A percentile compares a stretch with the other conserved stretches of the same genome.
phyloP scores from a whole-genome alignment of 2,888 invertebrate species.

The Lasioglossum lativentre region DNA sequence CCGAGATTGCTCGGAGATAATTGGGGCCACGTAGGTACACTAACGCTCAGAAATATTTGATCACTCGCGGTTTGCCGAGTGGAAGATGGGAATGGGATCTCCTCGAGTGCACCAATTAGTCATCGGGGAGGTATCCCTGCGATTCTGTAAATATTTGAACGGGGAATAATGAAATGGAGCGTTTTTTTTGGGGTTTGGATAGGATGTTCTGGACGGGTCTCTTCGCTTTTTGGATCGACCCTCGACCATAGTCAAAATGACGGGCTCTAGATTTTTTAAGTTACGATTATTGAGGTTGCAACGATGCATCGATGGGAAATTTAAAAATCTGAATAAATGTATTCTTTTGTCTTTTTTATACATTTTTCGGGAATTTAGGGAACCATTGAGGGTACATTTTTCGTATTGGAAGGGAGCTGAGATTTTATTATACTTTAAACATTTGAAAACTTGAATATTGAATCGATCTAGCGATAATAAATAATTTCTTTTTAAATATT shows the following conservation, averaged over 20 bases:
- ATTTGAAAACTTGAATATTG: no score
- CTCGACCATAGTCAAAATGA: not conserved
- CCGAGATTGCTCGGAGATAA: conserved; percentile 4
- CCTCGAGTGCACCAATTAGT: not conserved
- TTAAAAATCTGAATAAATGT: no score
- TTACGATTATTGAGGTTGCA: not conserved
- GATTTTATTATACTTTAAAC: no score
- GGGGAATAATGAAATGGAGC: not conserved
- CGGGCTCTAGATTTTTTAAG: not conserved
- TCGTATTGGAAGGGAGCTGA: no score
- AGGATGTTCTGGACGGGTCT: not conserved
- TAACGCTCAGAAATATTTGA: not conserved
- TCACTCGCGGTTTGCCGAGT: not conserved
- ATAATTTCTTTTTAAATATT: not conserved
- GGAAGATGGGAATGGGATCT: not conserved
- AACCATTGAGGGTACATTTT: no score
- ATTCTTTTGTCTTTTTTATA: no score
- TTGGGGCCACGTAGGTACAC: not conserved
- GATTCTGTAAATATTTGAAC: not conserved
- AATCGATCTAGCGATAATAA: no score
- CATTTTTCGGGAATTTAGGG: no score
- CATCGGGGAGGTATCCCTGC: not conserved
- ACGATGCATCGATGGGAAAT: not conserved
- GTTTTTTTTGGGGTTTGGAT: not conserved
- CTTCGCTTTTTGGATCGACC: not conserved